These are phyloP conservation scores for Polymixis flavicincta DNA, from an alignment of 2,888 invertebrate species.

Conservation along the genomic window DNA sequence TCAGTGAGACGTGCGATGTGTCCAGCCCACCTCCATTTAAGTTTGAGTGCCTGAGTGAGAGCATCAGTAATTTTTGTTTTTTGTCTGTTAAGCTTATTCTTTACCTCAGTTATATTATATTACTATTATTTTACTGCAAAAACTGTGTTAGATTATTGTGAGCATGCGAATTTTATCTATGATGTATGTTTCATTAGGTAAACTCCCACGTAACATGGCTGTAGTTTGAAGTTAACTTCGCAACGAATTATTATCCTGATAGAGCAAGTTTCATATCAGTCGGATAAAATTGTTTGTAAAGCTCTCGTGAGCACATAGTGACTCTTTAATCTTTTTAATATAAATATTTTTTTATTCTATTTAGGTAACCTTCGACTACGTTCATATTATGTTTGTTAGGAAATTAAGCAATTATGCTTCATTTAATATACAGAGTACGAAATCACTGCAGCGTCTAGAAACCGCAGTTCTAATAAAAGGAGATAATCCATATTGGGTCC, in stretches of 20 bases:
- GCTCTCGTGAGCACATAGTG: slow-evolving; percentile 28
- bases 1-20: no score
- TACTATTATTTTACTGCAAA: not conserved
- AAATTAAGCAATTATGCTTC: not conserved
- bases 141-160: not conserved
- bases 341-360: slow-evolving; percentile 26
- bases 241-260: slow-evolving; percentile 34
- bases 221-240: slow-evolving; percentile 14
- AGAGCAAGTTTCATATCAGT: slow-evolving; percentile 35
- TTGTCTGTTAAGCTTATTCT: no score
- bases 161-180: slow-evolving; percentile 4
- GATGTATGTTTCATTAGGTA: slow-evolving; percentile 5
- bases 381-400: not conserved
- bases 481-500: no score
- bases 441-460: not conserved
- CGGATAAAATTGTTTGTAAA: slow-evolving; percentile 45
- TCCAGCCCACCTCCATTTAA: no score
- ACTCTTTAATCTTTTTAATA: slow-evolving; percentile 32
- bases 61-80: no score
- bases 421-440: not conserved
- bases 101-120: no score
- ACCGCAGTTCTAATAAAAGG: not conserved
- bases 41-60: no score
- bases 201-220: slow-evolving; percentile 4
- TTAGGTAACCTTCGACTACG: not conserved